These are phyloP conservation scores for Mythimna ferrago DNA, from an alignment of 2,888 invertebrate species.

Conservation along the genomic window DNA sequence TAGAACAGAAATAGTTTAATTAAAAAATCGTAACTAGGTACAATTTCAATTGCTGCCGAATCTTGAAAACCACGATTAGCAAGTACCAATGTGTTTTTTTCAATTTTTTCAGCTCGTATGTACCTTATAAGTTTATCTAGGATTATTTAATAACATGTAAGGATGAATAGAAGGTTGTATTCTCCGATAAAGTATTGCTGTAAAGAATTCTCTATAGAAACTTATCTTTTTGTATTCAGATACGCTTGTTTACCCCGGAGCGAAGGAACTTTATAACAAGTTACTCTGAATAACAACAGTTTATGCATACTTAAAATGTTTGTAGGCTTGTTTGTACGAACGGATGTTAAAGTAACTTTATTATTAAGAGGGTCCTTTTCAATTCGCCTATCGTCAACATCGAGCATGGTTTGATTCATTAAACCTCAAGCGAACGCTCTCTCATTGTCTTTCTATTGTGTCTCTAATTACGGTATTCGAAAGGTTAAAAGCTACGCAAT, in stretches of 20 bases:
- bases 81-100: too few species aligned
- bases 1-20: too few species aligned
- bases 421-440: too few species aligned
- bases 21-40: background rate
- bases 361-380: too few species aligned
- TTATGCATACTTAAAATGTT: background rate
- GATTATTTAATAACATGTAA: too few species aligned
- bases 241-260: conserved; percentile 30
- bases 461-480: too few species aligned
- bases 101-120: too few species aligned
- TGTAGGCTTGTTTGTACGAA: conserved; percentile 1
- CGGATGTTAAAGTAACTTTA: background rate
- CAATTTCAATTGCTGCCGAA: conserved; percentile 4
- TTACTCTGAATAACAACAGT: background rate
- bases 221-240: conserved; percentile 25
- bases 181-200: conserved; percentile 15
- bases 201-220: conserved; percentile 10
- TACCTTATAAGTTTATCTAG: too few species aligned
- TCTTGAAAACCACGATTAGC: background rate
- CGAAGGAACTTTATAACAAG: conserved; percentile 31
- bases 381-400: too few species aligned
- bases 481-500: too few species aligned
- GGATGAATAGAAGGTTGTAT: conserved; percentile 1
- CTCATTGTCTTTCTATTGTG: too few species aligned
- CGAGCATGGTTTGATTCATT: too few species aligned